Evolutionary conservation across 2,888 invertebrate species (phyloP).

Genomic region (Rhamphomyia laevipes): DNA sequence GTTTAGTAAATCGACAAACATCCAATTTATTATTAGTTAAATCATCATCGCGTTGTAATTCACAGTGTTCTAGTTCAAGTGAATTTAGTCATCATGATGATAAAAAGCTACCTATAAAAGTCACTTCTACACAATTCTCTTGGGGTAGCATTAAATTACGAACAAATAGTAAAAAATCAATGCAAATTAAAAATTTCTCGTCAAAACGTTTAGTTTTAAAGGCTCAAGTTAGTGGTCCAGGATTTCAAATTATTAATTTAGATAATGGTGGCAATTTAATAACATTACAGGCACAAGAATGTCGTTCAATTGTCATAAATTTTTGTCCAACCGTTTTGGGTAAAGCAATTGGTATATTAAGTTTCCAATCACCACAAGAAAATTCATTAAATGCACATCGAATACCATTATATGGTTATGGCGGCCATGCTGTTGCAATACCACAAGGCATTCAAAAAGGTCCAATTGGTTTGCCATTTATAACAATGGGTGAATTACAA

Average conservation of each 20-base stretch:
- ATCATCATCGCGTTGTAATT: constrained; percentile 23
- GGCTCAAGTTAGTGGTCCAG: constrained; percentile 39
- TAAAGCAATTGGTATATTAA: constrained; percentile 42
- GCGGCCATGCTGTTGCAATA: constrained; percentile 43
- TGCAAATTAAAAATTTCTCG: constrained; percentile 45
- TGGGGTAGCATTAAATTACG: constrained; percentile 49
- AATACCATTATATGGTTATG: constrained; percentile 44
- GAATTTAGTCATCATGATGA: constrained; percentile 34
- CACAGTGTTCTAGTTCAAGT: constrained; percentile 33
- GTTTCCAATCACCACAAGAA: constrained; percentile 40
- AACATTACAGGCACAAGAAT: constrained; percentile 45
- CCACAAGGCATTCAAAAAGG: constrained; percentile 43
- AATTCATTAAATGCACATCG: constrained; percentile 20
- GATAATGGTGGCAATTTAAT: constrained; percentile 33
- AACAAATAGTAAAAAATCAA: constrained; percentile 41
- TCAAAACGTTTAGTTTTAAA: constrained; percentile 44
- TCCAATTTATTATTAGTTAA: constrained; percentile 13
- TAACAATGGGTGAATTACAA: constrained; percentile 45
- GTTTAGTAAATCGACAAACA: constrained; percentile 5
- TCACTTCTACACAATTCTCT: constrained; percentile 43
- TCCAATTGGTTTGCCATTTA: constrained; percentile 44
- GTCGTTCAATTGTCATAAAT: constrained; percentile 41
- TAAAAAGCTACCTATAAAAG: constrained; percentile 40
- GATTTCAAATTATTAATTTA: constrained; percentile 35
- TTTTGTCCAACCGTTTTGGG: constrained; percentile 46